Conservation (phyloP, 2,888 invertebrate genomes). For the Morpho helenor region DNA sequence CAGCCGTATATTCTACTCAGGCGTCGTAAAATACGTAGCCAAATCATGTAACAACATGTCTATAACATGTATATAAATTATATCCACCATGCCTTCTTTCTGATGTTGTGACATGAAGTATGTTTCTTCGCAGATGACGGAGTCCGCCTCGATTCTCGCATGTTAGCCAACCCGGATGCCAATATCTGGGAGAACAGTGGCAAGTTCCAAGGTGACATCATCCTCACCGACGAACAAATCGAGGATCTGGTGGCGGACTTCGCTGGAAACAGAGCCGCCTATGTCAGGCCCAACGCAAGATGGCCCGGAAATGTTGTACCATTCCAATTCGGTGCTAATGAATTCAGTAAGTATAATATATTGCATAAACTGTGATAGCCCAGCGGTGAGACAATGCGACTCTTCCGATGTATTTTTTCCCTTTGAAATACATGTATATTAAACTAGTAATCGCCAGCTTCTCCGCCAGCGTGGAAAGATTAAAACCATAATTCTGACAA, state of each 20-base stretch:
- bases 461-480: too few species aligned
- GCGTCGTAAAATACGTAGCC: too few species aligned
- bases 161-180: constrained; percentile 31
- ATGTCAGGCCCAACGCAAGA: constrained; percentile 51
- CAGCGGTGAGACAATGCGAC: too few species aligned
- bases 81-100: neutral
- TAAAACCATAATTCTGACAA: too few species aligned
- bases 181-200: constrained; percentile 62
- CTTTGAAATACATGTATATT: too few species aligned
- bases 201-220: constrained; percentile 60
- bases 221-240: constrained; percentile 57
- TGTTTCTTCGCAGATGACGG: constrained; percentile 37
- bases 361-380: too few species aligned
- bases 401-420: too few species aligned
- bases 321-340: constrained; percentile 53
- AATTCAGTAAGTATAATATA: constrained; percentile 49
- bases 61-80: neutral
- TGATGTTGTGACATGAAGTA: neutral
- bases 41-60: too few species aligned
- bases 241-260: constrained; percentile 53
- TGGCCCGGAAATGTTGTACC: constrained; percentile 65
- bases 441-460: too few species aligned
- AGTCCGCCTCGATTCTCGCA: constrained; percentile 34
- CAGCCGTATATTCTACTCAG: too few species aligned
- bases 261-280: constrained; percentile 56